These are phyloP conservation scores for Colossoma macropomum DNA, from an alignment of 2,113 vertebrate species.

Conservation along the genomic window DNA sequence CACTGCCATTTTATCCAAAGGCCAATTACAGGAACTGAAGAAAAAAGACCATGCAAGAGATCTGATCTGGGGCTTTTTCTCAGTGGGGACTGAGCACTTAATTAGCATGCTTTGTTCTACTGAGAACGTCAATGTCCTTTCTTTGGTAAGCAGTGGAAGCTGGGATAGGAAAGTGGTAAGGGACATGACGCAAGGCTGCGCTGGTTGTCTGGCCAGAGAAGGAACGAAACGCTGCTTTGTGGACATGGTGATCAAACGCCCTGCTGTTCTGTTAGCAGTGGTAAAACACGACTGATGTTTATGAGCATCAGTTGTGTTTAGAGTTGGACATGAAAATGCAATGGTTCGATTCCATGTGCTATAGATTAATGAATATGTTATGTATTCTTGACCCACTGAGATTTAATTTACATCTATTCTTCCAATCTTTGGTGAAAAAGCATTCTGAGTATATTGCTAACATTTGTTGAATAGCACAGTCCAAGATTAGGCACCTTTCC, in stretches of 20 bases:
- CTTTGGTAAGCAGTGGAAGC: constrained; percentile 1
- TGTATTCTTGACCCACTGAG: no score
- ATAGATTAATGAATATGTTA: not conserved
- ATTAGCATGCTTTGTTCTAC: constrained; percentile 33
- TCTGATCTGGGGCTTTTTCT: constrained; percentile 1
- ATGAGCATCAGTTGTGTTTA: not conserved
- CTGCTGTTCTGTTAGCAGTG: no score
- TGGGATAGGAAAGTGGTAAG: constrained; percentile 1
- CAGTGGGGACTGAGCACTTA: not conserved
- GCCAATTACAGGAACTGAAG: not conserved
- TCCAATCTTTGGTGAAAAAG: not conserved
- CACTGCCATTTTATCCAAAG: not conserved
- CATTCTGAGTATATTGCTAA: no score
- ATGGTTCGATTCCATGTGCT: not conserved
- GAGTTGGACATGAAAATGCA: no score
- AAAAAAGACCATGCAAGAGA: no score
- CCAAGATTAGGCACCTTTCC: not conserved
- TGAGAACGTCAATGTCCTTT: not conserved
- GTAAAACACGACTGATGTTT: no score
- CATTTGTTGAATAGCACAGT: not conserved
- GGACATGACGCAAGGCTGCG: not conserved
- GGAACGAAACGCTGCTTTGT: not conserved
- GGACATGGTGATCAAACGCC: not conserved
- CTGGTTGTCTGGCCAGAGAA: not conserved
- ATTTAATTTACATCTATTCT: not conserved